phyloP scores from a whole-genome alignment of 2,113 vertebrate species.

The Martes martes region DNA sequence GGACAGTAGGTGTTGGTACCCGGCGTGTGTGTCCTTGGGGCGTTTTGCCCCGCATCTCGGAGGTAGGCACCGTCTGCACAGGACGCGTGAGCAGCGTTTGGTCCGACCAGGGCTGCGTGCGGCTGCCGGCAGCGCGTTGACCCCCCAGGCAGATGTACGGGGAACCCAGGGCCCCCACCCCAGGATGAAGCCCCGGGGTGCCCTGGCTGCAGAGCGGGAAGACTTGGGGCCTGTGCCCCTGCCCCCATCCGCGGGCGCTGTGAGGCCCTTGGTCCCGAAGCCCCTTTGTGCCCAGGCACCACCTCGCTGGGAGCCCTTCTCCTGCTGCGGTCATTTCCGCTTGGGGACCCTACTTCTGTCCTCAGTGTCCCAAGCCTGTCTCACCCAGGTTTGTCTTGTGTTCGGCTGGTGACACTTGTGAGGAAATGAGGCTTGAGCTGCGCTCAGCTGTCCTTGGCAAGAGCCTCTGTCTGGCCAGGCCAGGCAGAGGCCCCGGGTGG shows the following conservation, averaged over 20 bases:
- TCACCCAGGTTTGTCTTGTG: accelerated
- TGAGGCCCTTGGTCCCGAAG: background rate
- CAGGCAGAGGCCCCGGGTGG: too few species aligned
- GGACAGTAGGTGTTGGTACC: background rate
- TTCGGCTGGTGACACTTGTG: accelerated
- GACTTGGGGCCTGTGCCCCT: background rate
- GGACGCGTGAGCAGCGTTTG: accelerated
- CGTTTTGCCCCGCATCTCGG: background rate
- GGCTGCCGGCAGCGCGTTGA: accelerated
- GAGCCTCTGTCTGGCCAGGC: background rate
- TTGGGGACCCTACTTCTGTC: background rate
- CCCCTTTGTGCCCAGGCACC: background rate
- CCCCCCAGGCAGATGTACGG: background rate
- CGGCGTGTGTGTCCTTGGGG: background rate
- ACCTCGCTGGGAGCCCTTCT: background rate
- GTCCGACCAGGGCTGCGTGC: background rate
- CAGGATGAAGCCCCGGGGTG: background rate
- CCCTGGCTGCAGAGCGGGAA: background rate
- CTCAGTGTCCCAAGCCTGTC: background rate
- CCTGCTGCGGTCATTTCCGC: accelerated
- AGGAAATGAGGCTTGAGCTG: background rate
- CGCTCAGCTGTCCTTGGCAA: background rate
- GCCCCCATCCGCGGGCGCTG: accelerated
- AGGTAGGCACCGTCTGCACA: background rate
- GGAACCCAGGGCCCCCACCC: background rate